Conservation (phyloP, 2,113 vertebrate genomes). For the Aplodontia rufa region DNA sequence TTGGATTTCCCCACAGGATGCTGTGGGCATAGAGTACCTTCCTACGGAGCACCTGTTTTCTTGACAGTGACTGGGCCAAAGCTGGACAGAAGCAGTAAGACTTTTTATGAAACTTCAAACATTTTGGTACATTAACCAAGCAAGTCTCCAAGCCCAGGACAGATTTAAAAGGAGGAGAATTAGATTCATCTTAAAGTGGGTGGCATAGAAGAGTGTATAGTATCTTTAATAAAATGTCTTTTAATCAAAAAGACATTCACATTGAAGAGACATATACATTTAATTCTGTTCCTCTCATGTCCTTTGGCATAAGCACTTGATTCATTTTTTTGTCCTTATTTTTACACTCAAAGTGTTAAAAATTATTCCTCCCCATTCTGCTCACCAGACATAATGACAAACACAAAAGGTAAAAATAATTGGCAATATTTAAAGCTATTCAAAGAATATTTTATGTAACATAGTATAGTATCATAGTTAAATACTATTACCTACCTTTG, state of each 20-base stretch:
- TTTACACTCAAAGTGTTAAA: not conserved
- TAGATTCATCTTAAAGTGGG: not conserved
- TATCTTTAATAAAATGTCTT: not conserved
- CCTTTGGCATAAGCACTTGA: not conserved
- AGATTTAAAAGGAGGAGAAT: not conserved
- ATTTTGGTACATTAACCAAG: not conserved
- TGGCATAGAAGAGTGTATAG: not conserved
- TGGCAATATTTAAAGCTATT: not conserved
- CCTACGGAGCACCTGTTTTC: not conserved
- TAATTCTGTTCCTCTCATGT: not conserved
- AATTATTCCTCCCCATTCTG: not conserved
- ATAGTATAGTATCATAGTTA: not conserved
- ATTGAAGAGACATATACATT: not conserved
- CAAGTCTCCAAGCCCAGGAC: not conserved
- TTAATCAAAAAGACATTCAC: not conserved
- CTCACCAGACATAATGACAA: not conserved
- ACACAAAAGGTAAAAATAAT: not conserved
- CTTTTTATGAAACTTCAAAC: not conserved
- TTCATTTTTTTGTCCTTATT: not conserved
- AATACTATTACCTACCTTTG: not conserved
- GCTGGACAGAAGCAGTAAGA: not conserved
- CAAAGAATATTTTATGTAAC: not conserved
- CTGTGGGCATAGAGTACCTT: not conserved
- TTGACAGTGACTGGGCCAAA: not conserved
- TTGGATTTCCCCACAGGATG: not conserved